A percentile compares a stretch with the other conserved stretches of the same genome.
These are phyloP conservation scores for Nymphicus hollandicus DNA, from an alignment of 2,113 vertebrate species.

Conservation along the genomic window DNA sequence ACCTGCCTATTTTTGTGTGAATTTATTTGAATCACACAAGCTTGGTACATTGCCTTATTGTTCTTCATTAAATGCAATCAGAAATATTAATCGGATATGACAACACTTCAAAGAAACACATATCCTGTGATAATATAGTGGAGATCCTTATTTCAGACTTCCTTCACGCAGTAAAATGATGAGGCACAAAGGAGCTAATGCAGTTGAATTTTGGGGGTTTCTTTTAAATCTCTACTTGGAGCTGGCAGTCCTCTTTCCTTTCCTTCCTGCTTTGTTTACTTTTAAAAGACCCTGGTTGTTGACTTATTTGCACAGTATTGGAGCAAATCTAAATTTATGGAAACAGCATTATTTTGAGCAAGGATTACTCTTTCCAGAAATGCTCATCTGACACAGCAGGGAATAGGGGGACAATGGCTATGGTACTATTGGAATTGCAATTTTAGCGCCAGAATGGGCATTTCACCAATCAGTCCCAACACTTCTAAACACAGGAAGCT, in stretches of 20 bases:
- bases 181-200: constrained; percentile 39
- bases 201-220: constrained; percentile 38
- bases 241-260: constrained; percentile 14
- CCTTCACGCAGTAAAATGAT: constrained; percentile 23
- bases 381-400: background rate
- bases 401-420: background rate
- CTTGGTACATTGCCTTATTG: constrained; percentile 45
- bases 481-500: constrained; percentile 10
- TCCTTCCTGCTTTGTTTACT: constrained; percentile 54
- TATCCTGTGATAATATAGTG: constrained; percentile 52
- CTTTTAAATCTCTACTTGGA: constrained; percentile 5
- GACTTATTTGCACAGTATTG: constrained; percentile 41
- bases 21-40: constrained; percentile 58
- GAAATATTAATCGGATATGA: constrained; percentile 49
- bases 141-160: constrained; percentile 66
- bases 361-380: constrained; percentile 33
- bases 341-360: constrained; percentile 15
- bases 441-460: background rate
- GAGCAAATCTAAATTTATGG: constrained; percentile 60
- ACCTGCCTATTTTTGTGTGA: constrained; percentile 43
- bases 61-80: constrained; percentile 55
- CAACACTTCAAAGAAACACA: constrained; percentile 63
- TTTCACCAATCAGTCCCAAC: background rate
- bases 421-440: background rate
- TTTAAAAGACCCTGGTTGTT: constrained; percentile 57